A percentile compares a stretch with the other conserved stretches of the same genome.
Evolutionary conservation across 2,113 vertebrate genomes (phyloP).

Genomic region (Phalacrocorax brasilianus): DNA sequence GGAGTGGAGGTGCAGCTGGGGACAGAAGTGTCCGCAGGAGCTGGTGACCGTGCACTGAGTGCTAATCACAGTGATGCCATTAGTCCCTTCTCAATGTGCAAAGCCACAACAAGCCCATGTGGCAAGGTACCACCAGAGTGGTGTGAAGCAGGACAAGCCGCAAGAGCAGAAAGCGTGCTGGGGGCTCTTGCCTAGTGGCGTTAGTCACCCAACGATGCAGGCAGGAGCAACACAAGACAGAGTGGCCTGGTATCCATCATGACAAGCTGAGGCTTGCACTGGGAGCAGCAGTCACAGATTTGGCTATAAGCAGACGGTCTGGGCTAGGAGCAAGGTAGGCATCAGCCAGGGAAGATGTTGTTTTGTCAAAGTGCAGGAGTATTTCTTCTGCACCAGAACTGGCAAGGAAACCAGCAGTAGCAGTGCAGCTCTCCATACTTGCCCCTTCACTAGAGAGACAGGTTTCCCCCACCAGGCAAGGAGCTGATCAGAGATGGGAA

Average conservation of each 20-base stretch:
- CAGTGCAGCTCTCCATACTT: background rate
- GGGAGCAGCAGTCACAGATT: background rate
- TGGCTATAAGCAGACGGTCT: background rate
- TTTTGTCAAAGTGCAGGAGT: background rate
- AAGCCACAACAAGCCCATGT: accelerated
- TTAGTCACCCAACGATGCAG: too few species aligned
- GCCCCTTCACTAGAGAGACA: background rate
- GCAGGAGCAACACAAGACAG: background rate
- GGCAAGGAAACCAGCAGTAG: background rate
- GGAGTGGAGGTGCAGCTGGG: background rate
- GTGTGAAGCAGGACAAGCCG: background rate
- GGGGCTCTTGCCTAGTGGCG: background rate
- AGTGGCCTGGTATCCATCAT: background rate
- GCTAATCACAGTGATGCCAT: background rate
- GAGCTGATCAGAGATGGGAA: background rate
- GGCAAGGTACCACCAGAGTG: accelerated
- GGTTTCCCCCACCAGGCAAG: background rate
- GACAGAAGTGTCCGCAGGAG: background rate
- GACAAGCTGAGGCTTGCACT: background rate
- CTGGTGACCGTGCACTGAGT: background rate
- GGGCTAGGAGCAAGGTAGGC: background rate
- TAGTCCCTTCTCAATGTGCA: background rate
- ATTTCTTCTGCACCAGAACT: background rate
- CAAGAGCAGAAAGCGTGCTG: accelerated
- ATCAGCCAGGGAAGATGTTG: background rate